Conservation (phyloP, 2,113 vertebrate genomes). For the Pandion haliaetus region DNA sequence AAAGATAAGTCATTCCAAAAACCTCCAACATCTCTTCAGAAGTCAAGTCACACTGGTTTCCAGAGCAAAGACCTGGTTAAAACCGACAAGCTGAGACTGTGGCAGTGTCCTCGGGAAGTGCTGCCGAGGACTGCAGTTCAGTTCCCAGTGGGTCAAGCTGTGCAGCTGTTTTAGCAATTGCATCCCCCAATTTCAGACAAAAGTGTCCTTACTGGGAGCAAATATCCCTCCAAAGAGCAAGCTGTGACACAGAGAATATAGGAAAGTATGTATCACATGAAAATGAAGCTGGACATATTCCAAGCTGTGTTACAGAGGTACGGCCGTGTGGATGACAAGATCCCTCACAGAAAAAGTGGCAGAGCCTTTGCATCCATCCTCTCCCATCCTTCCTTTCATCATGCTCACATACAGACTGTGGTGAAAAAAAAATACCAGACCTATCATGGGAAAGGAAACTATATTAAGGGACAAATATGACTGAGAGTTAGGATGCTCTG, state of each 20-base stretch:
- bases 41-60: not conserved
- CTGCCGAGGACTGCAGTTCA: not conserved
- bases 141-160: not conserved
- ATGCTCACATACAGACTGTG: fast-evolving
- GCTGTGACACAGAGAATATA: not conserved
- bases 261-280: not conserved
- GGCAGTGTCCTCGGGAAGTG: not conserved
- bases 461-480: not conserved
- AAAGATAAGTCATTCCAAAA: not conserved
- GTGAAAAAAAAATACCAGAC: not conserved
- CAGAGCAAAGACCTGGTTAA: not conserved
- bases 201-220: not conserved
- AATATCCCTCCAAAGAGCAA: not conserved
- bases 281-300: not conserved
- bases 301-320: not conserved
- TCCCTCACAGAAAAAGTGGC: not conserved
- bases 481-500: not conserved
- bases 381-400: not conserved
- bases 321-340: not conserved
- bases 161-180: not conserved
- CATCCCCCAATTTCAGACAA: not conserved
- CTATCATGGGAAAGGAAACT: not conserved
- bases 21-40: not conserved
- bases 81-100: not conserved
- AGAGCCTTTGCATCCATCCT: not conserved